These are phyloP conservation scores for Epirrita christyi DNA, from an alignment of 2,888 invertebrate species.

Conservation along the genomic window DNA sequence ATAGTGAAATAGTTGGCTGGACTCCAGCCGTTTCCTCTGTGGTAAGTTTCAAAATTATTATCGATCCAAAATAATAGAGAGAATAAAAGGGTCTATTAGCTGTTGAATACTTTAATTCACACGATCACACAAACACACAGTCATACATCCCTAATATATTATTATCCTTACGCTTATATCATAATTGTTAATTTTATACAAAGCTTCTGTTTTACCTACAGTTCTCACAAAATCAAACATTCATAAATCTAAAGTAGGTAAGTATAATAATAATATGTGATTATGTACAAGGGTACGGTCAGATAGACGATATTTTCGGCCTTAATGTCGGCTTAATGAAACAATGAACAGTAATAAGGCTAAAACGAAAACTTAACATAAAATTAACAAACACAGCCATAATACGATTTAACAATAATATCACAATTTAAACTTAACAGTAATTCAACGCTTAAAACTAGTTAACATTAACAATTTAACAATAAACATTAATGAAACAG, in stretches of 20 bases:
- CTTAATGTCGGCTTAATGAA: slow-evolving; percentile 78
- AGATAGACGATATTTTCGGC: slow-evolving; percentile 47
- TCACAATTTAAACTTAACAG: slow-evolving; percentile 76
- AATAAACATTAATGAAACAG: slow-evolving; percentile 34
- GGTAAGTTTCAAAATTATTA: slow-evolving; percentile 41
- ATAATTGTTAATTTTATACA: slow-evolving; percentile 85
- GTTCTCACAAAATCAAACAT: slow-evolving; percentile 46
- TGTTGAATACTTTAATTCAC: slow-evolving; percentile 66
- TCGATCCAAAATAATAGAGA: slow-evolving; percentile 23
- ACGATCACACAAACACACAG: slow-evolving; percentile 65
- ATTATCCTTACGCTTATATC: slow-evolving; percentile 52
- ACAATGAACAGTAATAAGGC: slow-evolving; percentile 65
- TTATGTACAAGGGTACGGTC: slow-evolving; percentile 41
- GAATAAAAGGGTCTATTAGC: slow-evolving; percentile 43
- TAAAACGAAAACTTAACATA: slow-evolving; percentile 84
- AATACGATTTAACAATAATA: slow-evolving; percentile 62
- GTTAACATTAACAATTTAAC: slow-evolving; percentile 63
- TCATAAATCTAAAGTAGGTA: slow-evolving; percentile 45
- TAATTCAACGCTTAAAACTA: slow-evolving; percentile 78
- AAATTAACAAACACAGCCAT: slow-evolving; percentile 84
- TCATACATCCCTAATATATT: slow-evolving; percentile 71
- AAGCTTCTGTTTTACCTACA: slow-evolving; percentile 84
- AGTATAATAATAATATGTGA: slow-evolving; percentile 31
- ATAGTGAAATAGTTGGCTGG: slow-evolving; percentile 67
- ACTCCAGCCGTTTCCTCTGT: slow-evolving; percentile 55